Evolutionary conservation across 2,888 invertebrate genomes (phyloP), one percentile per base, ranked within the genome.

Genomic region (Dryocosmus kuriphilus): DNA sequence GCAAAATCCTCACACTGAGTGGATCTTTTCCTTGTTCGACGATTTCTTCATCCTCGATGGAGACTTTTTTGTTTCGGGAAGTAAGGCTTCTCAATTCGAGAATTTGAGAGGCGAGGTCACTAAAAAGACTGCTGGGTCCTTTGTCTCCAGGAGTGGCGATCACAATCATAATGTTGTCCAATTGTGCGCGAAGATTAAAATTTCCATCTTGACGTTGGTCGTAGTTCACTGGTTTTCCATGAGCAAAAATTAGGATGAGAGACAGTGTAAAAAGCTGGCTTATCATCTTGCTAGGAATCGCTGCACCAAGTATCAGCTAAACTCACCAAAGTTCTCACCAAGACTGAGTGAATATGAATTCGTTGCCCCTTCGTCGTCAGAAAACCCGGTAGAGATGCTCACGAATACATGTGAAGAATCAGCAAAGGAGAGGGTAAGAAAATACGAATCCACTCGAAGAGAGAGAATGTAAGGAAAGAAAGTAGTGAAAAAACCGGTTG

Each of bases 121-220:
- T 89, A n/a, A 91, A 65, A 8, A 91, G 81, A 16, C 76, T 79
- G 46, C 89, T 82, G 0, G 89, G 88, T 60, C 41, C 79, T 76
- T 61, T 77, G 78, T 51, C 86, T 78, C 75, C 1, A 2, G 85
- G 83, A 1, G 94, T 92, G 0, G 95, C 94, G n/a, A 96, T 90
- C 35, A 97, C 90, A 74, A 97, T 91, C 82, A 96, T 92, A 82
- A 96, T 94, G 87, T 97, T 96, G 83, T 96, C 94, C 14, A 97
- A 91, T 89, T 96, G 95, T 0, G 96, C 95, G 74, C 94, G 93
- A 16, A 96, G 93, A 90, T 97, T 96, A 81, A 93, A 89, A 3
- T 95, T 94, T n/a, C 97, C 96, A 77, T 96, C 95, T 90, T 97
- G 96, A 0, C 96, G 93, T 88, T 96, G 96, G 89, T 97, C 95